A percentile compares a stretch with the other conserved stretches of the same genome.
Conservation (phyloP, 2,888 invertebrate genomes). For the Pecten maximus region DNA sequence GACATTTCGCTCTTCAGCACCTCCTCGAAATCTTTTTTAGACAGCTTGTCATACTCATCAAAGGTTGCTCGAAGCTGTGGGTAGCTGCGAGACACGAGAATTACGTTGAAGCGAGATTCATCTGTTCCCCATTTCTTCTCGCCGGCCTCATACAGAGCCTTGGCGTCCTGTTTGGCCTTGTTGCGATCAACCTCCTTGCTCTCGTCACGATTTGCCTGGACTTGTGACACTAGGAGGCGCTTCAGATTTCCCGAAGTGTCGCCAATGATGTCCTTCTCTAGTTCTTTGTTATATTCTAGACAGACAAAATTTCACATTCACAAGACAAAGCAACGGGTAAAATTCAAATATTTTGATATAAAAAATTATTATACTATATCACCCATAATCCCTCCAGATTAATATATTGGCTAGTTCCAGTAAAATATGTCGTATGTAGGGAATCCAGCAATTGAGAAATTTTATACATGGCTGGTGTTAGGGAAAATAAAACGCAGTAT, state of each 20-base stretch:
- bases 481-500: too few species aligned
- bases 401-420: too few species aligned
- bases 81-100: conserved; percentile 83
- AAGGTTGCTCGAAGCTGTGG: conserved; percentile 90
- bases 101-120: conserved; percentile 81
- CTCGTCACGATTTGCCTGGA: conserved; percentile 84
- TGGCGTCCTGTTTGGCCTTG: conserved; percentile 81
- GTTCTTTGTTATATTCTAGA: conserved; percentile 79
- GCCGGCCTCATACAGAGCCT: conserved; percentile 78
- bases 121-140: conserved; percentile 82
- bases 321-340: too few species aligned
- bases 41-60: conserved; percentile 91
- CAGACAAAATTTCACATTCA: conserved; percentile 37
- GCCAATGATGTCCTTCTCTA: conserved; percentile 81
- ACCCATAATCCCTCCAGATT: too few species aligned
- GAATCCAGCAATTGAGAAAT: too few species aligned
- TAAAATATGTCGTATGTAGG: too few species aligned
- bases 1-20: conserved; percentile 81
- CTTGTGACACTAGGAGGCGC: conserved; percentile 79
- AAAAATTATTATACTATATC: too few species aligned
- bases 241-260: conserved; percentile 82
- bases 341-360: too few species aligned
- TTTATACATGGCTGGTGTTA: too few species aligned
- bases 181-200: conserved; percentile 83
- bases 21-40: conserved; percentile 85